Evolutionary conservation across 2,888 invertebrate genomes (phyloP), one percentile per base, ranked within the genome.

Genomic region (Drosophila austrosaltans): DNA sequence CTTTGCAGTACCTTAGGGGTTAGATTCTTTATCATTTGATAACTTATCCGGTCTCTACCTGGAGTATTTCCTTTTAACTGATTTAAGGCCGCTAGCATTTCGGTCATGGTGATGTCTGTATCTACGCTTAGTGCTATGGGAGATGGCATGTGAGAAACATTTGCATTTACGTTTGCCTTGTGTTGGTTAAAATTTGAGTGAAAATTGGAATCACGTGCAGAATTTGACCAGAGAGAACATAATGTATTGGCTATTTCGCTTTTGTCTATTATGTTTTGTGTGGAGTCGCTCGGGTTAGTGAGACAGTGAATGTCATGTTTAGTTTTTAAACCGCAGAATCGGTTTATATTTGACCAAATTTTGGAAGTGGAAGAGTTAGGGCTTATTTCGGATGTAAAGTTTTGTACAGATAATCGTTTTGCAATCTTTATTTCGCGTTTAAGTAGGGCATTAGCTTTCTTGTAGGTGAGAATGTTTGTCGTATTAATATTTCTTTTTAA

Each of bases 311-410:
- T 66, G 32, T 66, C 12, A 54, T 66, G 61, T 53, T 28, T 53
- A 2, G 30, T 63, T 64, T 64, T 57, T 8, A 48, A n/a, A 16
- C 36, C 44, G 1, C 48, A 58, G 1, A 56, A 64, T 12, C 62
- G 62, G 30, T 67, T 67, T 58, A 63, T 67, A 53, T 68, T 68
- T 32, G 63, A 53, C 63, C 63, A 68, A 40, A 69, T 54, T 60
- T 64, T 64, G 20, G 1, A 7, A n/a, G 16, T 16, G 16, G 16
- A 16, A 16, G 16, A 16, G 16, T 16, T 16, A 0, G 16, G 16
- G 16, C 16, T 16, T 16, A 16, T 16, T 16, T 16, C 16, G 16
- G 16, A 16, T 0, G 16, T 16, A 16, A 16, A 16, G 16, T 16
- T 16, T 16, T 16, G 16, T 0, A 16, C 16, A 16, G 1, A 16